Evolutionary conservation across 2,888 invertebrate species (phyloP).

Genomic region (Pilophorus perplexus): DNA sequence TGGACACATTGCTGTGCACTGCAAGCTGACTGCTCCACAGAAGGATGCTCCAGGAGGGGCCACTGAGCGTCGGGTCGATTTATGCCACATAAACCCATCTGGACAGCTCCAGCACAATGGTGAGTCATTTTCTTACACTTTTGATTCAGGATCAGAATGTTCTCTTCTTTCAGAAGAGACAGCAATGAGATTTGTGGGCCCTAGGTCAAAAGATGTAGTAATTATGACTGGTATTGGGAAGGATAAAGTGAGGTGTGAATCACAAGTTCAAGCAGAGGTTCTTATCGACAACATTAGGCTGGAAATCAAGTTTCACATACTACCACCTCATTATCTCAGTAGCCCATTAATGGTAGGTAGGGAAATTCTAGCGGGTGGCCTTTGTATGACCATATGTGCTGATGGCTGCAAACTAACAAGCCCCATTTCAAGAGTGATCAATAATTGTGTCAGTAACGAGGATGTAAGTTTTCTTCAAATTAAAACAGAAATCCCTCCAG

Average conservation of each 20-base stretch:
- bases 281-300: neutral
- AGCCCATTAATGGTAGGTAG: neutral
- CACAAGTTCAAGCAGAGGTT: neutral
- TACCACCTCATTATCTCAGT: neutral
- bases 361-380: neutral
- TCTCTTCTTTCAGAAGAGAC: neutral
- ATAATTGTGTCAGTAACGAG: neutral
- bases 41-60: neutral
- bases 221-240: neutral
- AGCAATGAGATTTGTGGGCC: neutral
- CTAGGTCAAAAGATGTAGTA: neutral
- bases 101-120: neutral
- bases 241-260: neutral
- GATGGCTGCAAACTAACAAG: neutral
- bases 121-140: neutral
- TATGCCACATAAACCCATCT: neutral
- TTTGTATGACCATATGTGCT: neutral
- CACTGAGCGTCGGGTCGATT: neutral
- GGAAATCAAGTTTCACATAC: neutral
- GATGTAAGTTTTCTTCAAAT: neutral
- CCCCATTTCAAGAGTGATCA: neutral
- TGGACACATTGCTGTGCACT: neutral
- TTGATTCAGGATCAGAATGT: constrained; percentile 5
- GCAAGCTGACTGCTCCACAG: neutral
- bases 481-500: neutral